Conservation (phyloP, 2,888 invertebrate genomes). For the Pseudoips prasinana region DNA sequence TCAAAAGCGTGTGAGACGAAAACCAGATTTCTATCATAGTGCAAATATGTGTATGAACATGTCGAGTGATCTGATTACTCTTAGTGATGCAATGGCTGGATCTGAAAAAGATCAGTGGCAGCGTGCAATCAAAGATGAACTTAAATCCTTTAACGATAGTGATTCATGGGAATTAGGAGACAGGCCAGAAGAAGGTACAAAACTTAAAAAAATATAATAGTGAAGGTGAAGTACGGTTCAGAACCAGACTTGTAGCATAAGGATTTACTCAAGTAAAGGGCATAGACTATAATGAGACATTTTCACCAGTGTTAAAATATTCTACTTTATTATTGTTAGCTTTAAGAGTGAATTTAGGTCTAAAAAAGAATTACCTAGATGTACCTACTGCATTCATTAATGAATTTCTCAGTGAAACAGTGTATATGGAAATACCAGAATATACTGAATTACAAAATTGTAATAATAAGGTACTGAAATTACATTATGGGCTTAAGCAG, state of each 20-base stretch:
- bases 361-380: constrained; percentile 2
- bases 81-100: constrained; percentile 3
- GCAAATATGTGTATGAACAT: constrained; percentile 1
- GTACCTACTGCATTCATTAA: constrained; percentile 6
- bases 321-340: constrained; percentile 6
- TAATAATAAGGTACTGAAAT: constrained; percentile 4
- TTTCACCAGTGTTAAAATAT: constrained; percentile 5
- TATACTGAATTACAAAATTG: constrained; percentile 5
- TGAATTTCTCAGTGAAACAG: constrained; percentile 3
- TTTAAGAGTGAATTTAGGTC: constrained; percentile 2
- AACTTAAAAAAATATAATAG: constrained; percentile 2
- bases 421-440: constrained; percentile 9
- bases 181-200: background rate
- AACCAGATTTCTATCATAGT: constrained; percentile 1
- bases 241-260: constrained; percentile 5
- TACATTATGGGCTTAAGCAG: constrained; percentile 7
- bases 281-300: constrained; percentile 8
- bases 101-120: constrained; percentile 5
- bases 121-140: constrained; percentile 5
- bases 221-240: constrained; percentile 2
- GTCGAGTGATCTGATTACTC: background rate
- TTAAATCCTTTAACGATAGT: constrained; percentile 1
- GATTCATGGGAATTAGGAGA: constrained; percentile 6
- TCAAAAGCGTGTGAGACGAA: background rate
- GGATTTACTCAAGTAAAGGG: constrained; percentile 5